Conservation (phyloP, 2,797 vertebrate genomes). For the Cossypha heuglini region DNA sequence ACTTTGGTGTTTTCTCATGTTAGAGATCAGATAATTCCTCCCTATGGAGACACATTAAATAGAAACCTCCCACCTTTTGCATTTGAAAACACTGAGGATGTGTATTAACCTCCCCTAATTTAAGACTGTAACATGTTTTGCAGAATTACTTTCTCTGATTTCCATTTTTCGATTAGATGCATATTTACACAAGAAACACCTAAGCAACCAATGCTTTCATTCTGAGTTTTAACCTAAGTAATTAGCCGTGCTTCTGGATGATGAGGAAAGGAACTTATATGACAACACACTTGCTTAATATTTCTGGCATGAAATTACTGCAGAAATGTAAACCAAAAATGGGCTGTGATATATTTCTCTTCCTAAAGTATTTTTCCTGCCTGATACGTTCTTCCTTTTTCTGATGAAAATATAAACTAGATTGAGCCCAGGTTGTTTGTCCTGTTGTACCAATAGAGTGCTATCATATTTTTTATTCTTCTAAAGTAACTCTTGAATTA, state of each 20-base stretch:
- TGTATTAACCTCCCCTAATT: constrained; percentile 7
- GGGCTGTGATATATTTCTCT: neutral
- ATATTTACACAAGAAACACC: neutral
- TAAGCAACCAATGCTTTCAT: neutral
- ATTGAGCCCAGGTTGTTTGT: neutral
- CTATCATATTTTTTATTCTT: neutral
- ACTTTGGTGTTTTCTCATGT: constrained; percentile 44
- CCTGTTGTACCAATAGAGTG: neutral
- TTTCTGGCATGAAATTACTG: neutral
- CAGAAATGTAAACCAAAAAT: neutral
- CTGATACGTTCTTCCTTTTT: neutral
- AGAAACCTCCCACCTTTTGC: constrained; percentile 3
- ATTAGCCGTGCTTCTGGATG: neutral
- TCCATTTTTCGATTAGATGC: neutral
- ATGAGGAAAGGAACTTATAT: neutral
- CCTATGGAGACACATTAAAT: neutral
- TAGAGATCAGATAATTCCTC: constrained; percentile 41
- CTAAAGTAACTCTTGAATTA: neutral
- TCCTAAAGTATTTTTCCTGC: neutral
- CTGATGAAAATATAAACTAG: neutral
- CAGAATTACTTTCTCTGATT: neutral
- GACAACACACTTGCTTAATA: neutral
- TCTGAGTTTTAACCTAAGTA: neutral
- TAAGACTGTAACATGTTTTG: neutral
- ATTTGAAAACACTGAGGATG: neutral